These are phyloP conservation scores for Thymelicus sylvestris DNA, from an alignment of 2,888 invertebrate genomes.

Conservation along the genomic window DNA sequence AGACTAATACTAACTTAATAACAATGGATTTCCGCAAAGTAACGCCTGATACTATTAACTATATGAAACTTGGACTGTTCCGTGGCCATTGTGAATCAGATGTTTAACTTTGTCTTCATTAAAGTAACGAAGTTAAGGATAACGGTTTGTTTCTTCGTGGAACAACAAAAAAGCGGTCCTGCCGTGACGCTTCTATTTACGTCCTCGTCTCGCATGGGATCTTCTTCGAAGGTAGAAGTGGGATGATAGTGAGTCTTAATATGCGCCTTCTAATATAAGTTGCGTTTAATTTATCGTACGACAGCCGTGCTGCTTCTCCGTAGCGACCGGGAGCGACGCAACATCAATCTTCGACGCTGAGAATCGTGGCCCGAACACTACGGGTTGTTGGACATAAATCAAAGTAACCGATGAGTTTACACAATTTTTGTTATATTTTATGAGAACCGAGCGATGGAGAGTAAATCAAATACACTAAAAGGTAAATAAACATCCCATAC, in stretches of 20 bases:
- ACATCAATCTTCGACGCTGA: conserved; percentile 74
- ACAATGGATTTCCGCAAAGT: no score
- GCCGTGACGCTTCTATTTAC: conserved; percentile 61
- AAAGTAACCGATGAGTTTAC: conserved; percentile 48
- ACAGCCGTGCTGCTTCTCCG: conserved; percentile 74
- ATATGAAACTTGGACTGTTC: conserved; percentile 29
- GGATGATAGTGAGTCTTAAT: conserved; percentile 69
- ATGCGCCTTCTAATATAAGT: conserved; percentile 73
- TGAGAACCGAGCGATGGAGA: conserved; percentile 3
- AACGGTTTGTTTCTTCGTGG: conserved; percentile 73
- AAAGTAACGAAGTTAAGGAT: conserved; percentile 72
- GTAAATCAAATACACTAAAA: conserved; percentile 13
- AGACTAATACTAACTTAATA: no score
- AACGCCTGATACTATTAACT: no score
- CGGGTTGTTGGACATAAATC: conserved; percentile 55
- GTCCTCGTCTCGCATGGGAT: conserved; percentile 67
- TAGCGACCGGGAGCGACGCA: conserved; percentile 64
- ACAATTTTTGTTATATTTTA: conserved; percentile 16
- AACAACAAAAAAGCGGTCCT: conserved; percentile 78
- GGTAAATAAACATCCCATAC: background rate
- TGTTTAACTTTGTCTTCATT: conserved; percentile 64
- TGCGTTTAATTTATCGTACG: conserved; percentile 81
- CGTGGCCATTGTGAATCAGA: conserved; percentile 49
- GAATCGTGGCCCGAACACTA: conserved; percentile 58
- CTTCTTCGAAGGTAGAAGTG: conserved; percentile 59